These are phyloP conservation scores for Minunthozetes semirufus DNA, from an alignment of 2,888 invertebrate species.

Conservation along the genomic window DNA sequence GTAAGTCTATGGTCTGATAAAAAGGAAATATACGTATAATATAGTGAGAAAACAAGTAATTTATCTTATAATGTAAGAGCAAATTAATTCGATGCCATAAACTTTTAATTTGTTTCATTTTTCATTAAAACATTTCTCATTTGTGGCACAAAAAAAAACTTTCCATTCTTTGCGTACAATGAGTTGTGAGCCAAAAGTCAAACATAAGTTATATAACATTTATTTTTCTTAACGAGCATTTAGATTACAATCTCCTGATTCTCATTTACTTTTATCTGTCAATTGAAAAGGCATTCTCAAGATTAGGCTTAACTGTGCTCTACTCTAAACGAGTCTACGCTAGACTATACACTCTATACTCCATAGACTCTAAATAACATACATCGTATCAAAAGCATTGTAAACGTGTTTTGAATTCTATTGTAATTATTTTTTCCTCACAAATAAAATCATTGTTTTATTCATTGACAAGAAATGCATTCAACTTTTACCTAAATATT, in stretches of 20 bases:
- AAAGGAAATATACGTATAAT: too few relatives aligned
- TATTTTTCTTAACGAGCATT: background rate
- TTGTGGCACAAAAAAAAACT: background rate
- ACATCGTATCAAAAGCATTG: background rate
- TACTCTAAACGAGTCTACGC: too few relatives aligned
- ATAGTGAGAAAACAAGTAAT: background rate
- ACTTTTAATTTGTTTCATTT: slow-evolving; percentile 17
- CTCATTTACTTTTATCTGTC: slow-evolving; percentile 26
- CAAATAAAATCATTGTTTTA: background rate
- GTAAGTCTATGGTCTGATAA: background rate
- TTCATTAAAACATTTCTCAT: slow-evolving; percentile 16
- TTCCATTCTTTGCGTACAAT: background rate
- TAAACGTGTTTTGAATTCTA: slow-evolving; percentile 15
- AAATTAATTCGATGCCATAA: background rate
- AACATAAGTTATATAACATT: slow-evolving; percentile 17
- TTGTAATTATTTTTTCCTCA: background rate
- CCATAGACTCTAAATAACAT: background rate
- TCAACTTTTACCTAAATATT: background rate
- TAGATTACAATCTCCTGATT: slow-evolving; percentile 11
- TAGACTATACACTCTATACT: background rate
- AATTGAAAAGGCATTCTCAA: slow-evolving; percentile 13
- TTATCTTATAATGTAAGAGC: background rate
- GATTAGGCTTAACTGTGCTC: background rate
- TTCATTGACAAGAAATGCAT: background rate
- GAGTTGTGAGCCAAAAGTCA: background rate